Evolutionary conservation across 2,113 vertebrate species (phyloP).

Genomic region (Halcyon senegalensis): DNA sequence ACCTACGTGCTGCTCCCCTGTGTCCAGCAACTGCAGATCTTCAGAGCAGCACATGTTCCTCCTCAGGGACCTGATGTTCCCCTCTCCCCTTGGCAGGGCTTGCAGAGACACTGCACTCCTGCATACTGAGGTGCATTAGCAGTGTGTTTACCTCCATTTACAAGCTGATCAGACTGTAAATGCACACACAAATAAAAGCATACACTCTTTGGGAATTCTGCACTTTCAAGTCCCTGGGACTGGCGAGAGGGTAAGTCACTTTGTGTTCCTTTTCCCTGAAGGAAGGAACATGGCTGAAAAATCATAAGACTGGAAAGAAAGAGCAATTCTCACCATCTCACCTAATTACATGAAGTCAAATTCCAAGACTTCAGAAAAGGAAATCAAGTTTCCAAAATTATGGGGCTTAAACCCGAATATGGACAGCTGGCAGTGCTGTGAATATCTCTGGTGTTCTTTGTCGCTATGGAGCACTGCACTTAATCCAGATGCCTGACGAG

Average conservation of each 20-base stretch:
- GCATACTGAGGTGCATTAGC: background rate
- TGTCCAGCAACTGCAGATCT: background rate
- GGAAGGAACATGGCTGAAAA: background rate
- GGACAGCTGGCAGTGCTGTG: background rate
- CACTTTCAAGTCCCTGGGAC: background rate
- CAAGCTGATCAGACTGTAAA: background rate
- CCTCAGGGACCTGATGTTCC: background rate
- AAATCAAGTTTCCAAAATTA: background rate
- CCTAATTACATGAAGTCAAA: background rate
- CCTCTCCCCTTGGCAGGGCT: background rate
- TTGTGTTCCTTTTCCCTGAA: background rate
- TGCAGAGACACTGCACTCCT: background rate
- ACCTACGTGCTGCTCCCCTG: background rate
- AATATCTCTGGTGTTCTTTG: background rate
- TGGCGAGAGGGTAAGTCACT: background rate
- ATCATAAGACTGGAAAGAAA: background rate
- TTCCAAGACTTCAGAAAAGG: background rate
- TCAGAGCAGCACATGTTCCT: background rate
- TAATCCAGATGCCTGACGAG: background rate
- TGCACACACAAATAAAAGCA: background rate
- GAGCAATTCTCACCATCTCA: constrained; percentile 15
- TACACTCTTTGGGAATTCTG: background rate
- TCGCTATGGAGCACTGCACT: background rate
- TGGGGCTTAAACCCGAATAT: background rate
- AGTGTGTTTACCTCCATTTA: background rate